Base-by-base conservation (phyloP, 92 coral and sea anemone species). In the Umimayanthus kanabou region DNA sequence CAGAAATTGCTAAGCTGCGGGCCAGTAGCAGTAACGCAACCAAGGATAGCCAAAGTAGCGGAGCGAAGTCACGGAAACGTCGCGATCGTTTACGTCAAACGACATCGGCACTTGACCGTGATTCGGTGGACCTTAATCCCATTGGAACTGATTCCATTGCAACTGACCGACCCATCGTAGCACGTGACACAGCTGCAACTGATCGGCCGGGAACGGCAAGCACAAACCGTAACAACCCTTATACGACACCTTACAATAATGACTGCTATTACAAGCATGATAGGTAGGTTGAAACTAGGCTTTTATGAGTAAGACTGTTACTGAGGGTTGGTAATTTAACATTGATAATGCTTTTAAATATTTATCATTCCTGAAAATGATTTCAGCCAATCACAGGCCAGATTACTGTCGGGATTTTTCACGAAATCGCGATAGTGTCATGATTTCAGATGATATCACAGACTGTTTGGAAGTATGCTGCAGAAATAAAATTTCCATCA, bases 11-110 rank as follows among this genome's bases (percentile, higher is more conserved):
- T 23, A 26, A 45, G 29, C 30, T 78, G 9, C 39, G 42, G 23
- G 64, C 76, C 76, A 72, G n/a, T 6, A 25, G 66, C 22, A 49
- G 11, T 45, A 78, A 78, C 42, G 43, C n/a, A 55, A 78, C 82
- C 20, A 14, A 26, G 37, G 22, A 4, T 37, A 26, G 40, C 76
- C 10, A 69, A 69, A 11, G 11, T n/a, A 30, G 23, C 76, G n/a
- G 6, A 29, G 42, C 76, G 39, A 29, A 29, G 39, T 26, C 82
- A 13, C 82, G 82, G 2, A 47, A 45, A 4, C 82, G 82, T 53
- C 82, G 82, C 11, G 40, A 78, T 3, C 37, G 2, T 0, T 15
- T 49, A 53, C 0, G 5, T 7, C 28, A 10, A n/a, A 40, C 79
- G 9, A 75, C 79, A 43, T 0, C 11, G 0, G 28, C n/a, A 39